Base-by-base conservation (phyloP, 2,113 vertebrate genomes). In the Hemiprocne comata region DNA sequence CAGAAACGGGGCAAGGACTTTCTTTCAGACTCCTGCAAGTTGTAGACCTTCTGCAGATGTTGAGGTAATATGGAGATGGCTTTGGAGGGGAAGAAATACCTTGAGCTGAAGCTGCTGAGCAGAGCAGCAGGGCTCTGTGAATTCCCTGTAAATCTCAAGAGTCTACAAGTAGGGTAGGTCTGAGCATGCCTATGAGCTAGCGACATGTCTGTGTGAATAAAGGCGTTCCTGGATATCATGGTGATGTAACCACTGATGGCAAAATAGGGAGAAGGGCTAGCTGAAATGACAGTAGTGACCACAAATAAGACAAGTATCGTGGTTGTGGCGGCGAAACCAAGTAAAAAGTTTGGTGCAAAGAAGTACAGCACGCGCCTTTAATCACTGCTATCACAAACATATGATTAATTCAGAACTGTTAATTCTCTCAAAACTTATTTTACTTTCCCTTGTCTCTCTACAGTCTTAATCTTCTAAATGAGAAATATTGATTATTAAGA, bases 371-470 rank as follows among this genome's bases (percentile, higher is more conserved):
- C 10, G 16, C 3, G 1, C 17, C 21, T 85, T 55, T 61, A 75
- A 72, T 51, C 4, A 2, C 40, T 76, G 31, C 29, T 77, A 50
- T 58, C 31, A 33, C 3, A 87, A 85, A 74, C 31, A 53, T 6
- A 46, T 36, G 3, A 42, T 21, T 72, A 69, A 72, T 76, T 90
- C 2, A 46, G 50, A n/a, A 34, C 51, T 71, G 33, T 66, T 77
- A 89, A 69, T 53, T 89, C 29, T 89, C 66, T 24, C 13, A 14
- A 65, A 36, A 11, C 72, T 90, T 83, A 26, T 73, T 90, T 74
- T 74, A 33, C 12, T 83, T 86, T 70, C 58, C 6, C 10, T 72
- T 77, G 9, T 60, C 18, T 79, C 57, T 79, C 7, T 17, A 51
- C 2, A 50, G 33, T 5, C 55, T 86, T 70, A 55, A 17, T 74